Evolutionary conservation across 1,140 invertebrate genomes (phyloP).

Genomic region (Cydia amplana): DNA sequence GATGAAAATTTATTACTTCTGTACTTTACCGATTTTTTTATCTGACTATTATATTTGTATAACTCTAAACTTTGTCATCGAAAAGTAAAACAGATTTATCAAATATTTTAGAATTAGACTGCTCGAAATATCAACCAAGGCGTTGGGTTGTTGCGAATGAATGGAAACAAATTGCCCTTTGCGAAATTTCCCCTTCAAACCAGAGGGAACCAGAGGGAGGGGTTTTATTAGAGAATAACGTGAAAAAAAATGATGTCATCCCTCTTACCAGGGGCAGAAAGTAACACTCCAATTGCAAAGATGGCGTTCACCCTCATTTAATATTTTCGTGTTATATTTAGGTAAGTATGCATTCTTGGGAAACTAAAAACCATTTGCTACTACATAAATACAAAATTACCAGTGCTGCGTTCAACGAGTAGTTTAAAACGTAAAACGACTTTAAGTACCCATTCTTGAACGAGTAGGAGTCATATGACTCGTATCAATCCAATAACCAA

Average conservation of each 20-base stretch:
- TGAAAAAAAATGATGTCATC: background rate
- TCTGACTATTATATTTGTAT: background rate
- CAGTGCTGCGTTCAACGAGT: background rate
- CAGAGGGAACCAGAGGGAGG: too few species aligned
- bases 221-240: too few species aligned
- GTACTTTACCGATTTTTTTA: background rate
- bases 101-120: background rate
- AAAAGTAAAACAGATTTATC: background rate
- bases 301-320: background rate
- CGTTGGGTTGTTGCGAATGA: background rate
- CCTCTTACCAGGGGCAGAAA: background rate
- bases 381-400: too few species aligned
- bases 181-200: slow-evolving; percentile 5
- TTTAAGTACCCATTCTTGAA: background rate
- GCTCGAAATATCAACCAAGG: background rate
- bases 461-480: background rate
- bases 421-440: background rate
- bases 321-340: background rate
- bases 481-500: background rate
- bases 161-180: slow-evolving; percentile 6
- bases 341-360: too few species aligned
- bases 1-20: background rate
- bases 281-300: background rate
- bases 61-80: background rate
- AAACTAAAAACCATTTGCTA: background rate